These are phyloP conservation scores for Archaeoteleia sp. DNA, from an alignment of 2,888 invertebrate species.

Conservation along the genomic window DNA sequence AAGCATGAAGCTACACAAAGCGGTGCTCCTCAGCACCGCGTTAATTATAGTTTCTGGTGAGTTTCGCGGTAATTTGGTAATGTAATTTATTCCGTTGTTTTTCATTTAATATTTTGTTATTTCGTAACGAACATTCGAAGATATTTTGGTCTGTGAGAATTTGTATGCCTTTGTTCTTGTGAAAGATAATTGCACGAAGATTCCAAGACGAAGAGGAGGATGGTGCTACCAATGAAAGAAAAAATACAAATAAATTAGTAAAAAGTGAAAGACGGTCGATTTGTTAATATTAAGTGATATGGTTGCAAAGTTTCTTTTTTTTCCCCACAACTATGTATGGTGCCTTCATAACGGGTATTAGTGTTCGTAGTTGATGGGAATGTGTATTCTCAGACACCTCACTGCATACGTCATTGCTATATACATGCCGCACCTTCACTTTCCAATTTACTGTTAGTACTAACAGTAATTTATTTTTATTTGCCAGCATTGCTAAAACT, in stretches of 20 bases:
- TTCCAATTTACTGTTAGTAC: constrained; percentile 66
- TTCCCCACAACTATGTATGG: constrained; percentile 35
- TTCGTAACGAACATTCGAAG: too few species aligned
- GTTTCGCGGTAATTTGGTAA: constrained; percentile 9
- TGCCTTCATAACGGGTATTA: constrained; percentile 45
- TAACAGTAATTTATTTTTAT: constrained; percentile 53
- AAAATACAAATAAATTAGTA: too few species aligned
- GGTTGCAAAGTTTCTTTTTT: constrained; percentile 10
- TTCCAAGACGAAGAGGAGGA: too few species aligned
- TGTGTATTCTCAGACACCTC: constrained; percentile 60
- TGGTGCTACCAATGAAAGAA: too few species aligned
- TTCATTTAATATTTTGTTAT: too few species aligned
- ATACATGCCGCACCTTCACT: constrained; percentile 69
- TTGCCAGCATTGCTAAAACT: constrained; percentile 13
- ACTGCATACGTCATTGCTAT: constrained; percentile 65
- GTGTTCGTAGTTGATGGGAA: constrained; percentile 52
- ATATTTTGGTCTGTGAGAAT: too few species aligned
- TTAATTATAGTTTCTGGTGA: constrained; percentile 39
- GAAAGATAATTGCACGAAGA: too few species aligned
- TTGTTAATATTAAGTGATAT: constrained; percentile 2
- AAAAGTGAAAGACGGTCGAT: constrained; percentile 15
- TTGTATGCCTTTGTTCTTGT: too few species aligned
- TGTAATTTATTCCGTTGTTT: neutral
- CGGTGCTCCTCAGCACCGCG: constrained; percentile 54
- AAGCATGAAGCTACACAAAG: constrained; percentile 54